A percentile compares a stretch with the other conserved stretches of the same genome.
phyloP scores from a whole-genome alignment of 1,140 invertebrate species.

The Atta colombica region DNA sequence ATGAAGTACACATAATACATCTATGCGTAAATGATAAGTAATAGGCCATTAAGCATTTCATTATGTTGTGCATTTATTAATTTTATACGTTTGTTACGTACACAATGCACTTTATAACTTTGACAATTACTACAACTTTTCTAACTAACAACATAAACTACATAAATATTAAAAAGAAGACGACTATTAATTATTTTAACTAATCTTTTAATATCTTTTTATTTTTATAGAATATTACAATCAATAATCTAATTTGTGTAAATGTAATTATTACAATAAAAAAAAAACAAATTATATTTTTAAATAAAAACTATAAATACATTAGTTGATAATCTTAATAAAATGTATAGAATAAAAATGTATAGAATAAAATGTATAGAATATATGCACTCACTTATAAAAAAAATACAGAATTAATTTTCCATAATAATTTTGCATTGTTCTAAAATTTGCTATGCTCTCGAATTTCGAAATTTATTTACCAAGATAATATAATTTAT shows the following conservation, averaged over 20 bases:
- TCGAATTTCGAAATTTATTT: not conserved
- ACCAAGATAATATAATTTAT: not conserved
- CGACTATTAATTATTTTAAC: constrained; percentile 4
- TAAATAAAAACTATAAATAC: not conserved
- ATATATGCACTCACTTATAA: constrained; percentile 11
- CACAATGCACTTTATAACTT: constrained; percentile 33
- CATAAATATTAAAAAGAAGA: constrained; percentile 16
- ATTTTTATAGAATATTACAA: constrained; percentile 17
- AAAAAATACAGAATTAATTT: not conserved
- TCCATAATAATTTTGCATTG: constrained; percentile 1
- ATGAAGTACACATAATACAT: not conserved
- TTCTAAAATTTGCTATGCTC: not conserved
- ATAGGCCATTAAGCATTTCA: constrained; percentile 17
- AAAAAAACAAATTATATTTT: not conserved
- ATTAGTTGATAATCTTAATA: constrained; percentile 26
- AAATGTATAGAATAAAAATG: not conserved
- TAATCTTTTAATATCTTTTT: not conserved
- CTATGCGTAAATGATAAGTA: not conserved
- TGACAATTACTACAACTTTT: constrained; percentile 18
- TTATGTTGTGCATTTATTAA: constrained; percentile 55
- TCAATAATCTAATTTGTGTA: not conserved
- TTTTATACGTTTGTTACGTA: constrained; percentile 40
- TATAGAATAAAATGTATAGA: not conserved
- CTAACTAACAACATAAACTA: constrained; percentile 2
- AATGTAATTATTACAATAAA: not conserved